phyloP scores from a whole-genome alignment of 1,140 invertebrate species.

The Drosophila sucinea region DNA sequence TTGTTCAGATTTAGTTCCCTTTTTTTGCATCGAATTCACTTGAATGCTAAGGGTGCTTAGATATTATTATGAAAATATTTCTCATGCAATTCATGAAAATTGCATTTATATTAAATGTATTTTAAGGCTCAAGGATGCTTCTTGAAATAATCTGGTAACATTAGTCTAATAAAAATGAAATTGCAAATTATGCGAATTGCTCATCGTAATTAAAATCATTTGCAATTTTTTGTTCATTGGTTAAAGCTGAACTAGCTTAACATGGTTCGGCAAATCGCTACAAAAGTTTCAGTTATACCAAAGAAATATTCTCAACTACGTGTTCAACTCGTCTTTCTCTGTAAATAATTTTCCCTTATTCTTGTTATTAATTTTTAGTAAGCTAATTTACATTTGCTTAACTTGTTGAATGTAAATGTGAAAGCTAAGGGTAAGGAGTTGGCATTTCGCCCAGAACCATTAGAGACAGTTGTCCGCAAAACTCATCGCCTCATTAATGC shows the following conservation, averaged over 20 bases:
- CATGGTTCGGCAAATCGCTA: too few relatives aligned
- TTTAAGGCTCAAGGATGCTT: constrained; percentile 14
- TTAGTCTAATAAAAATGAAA: constrained; percentile 3
- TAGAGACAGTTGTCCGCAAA: constrained; percentile 2
- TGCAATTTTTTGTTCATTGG: constrained; percentile 8
- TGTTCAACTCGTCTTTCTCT: too few relatives aligned
- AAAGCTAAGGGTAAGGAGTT: too few relatives aligned
- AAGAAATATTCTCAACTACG: too few relatives aligned
- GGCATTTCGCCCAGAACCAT: too few relatives aligned
- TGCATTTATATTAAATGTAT: constrained; percentile 39
- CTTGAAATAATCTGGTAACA: neutral
- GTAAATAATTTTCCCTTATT: too few relatives aligned
- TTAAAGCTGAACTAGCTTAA: neutral
- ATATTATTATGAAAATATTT: constrained; percentile 9
- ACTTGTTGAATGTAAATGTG: too few relatives aligned
- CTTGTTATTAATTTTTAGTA: too few relatives aligned
- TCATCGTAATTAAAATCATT: constrained; percentile 18
- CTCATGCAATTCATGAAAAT: neutral
- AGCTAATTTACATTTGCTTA: too few relatives aligned
- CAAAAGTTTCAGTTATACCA: too few relatives aligned
- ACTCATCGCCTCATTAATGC: constrained; percentile 38
- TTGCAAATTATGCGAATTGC: constrained; percentile 20
- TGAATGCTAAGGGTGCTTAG: neutral
- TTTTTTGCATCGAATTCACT: neutral
- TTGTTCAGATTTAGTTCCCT: too few relatives aligned